Evolutionary conservation across 64 coral and sea anemone species (phyloP).

Genomic region (Stichodactyla helianthus): DNA sequence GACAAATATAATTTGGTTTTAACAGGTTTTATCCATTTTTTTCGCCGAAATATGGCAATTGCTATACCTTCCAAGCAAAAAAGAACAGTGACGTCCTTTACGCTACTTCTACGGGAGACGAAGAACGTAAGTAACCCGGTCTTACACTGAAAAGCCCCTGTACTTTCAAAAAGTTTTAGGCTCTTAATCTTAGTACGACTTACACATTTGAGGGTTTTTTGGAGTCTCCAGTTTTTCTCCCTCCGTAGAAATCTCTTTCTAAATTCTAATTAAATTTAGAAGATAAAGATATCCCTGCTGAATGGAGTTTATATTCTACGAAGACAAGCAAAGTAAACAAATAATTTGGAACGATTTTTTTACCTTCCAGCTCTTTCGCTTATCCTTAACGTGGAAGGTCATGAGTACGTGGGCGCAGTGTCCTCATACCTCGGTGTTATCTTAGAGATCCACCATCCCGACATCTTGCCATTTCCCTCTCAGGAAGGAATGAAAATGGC

Average conservation of each 20-base stretch:
- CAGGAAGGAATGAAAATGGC: constrained; percentile 66
- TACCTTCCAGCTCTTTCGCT: constrained; percentile 59
- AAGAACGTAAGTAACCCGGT: neutral
- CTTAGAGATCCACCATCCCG: constrained; percentile 41
- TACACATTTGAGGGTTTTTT: too few species aligned
- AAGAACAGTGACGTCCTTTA: neutral
- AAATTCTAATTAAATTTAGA: too few species aligned
- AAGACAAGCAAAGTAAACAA: too few species aligned
- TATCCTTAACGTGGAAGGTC: constrained; percentile 67
- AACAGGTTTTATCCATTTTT: neutral
- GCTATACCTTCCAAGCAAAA: constrained; percentile 69
- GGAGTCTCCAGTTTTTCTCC: too few species aligned
- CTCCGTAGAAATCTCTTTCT: too few species aligned
- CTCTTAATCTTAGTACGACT: too few species aligned
- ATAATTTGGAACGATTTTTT: neutral
- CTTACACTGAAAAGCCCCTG: too few species aligned
- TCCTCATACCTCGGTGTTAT: constrained; percentile 64
- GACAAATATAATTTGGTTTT: neutral
- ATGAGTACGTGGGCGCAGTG: constrained; percentile 62
- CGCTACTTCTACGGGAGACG: neutral
- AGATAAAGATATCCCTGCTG: too few species aligned
- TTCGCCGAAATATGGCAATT: constrained; percentile 62
- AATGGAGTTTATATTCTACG: too few species aligned
- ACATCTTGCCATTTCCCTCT: constrained; percentile 60
- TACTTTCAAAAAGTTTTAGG: too few species aligned